These are phyloP conservation scores for Eupithecia dodoneata DNA, from an alignment of 2,888 invertebrate species.

Conservation along the genomic window DNA sequence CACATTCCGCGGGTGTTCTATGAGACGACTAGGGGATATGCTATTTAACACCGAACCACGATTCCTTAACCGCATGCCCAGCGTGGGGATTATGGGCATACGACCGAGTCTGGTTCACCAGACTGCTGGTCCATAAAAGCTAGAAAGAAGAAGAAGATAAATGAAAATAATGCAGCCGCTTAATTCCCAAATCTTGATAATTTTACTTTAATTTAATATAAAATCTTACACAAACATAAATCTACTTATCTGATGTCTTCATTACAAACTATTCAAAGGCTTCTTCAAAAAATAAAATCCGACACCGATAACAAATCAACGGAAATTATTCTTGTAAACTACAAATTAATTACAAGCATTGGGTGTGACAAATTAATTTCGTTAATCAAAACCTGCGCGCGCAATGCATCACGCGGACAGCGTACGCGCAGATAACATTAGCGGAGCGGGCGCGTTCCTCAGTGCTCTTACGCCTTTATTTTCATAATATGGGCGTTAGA, in stretches of 20 bases:
- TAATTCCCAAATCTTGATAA: neutral
- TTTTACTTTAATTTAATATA: neutral
- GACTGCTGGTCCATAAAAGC: neutral
- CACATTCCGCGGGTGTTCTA: too few species aligned
- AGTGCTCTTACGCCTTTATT: neutral
- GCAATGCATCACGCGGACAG: constrained; percentile 80
- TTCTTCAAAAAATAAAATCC: constrained; percentile 23
- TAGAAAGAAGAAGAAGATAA: neutral
- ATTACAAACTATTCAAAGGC: constrained; percentile 23
- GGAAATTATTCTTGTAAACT: constrained; percentile 54
- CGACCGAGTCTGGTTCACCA: too few species aligned
- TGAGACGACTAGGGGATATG: too few species aligned
- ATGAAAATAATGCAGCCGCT: neutral
- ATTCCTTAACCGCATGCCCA: too few species aligned
- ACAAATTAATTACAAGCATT: constrained; percentile 66
- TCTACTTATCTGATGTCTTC: constrained; percentile 25
- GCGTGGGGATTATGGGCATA: too few species aligned
- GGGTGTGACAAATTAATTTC: constrained; percentile 80
- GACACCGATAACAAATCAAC: constrained; percentile 38
- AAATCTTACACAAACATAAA: neutral
- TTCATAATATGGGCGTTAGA: too few species aligned
- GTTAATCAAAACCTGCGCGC: constrained; percentile 75
- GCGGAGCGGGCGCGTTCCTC: constrained; percentile 34
- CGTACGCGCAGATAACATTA: constrained; percentile 73
- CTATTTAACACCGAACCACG: too few species aligned